phyloP scores from a whole-genome alignment of 2,797 vertebrate genomes.

The Hybognathus amarus region DNA sequence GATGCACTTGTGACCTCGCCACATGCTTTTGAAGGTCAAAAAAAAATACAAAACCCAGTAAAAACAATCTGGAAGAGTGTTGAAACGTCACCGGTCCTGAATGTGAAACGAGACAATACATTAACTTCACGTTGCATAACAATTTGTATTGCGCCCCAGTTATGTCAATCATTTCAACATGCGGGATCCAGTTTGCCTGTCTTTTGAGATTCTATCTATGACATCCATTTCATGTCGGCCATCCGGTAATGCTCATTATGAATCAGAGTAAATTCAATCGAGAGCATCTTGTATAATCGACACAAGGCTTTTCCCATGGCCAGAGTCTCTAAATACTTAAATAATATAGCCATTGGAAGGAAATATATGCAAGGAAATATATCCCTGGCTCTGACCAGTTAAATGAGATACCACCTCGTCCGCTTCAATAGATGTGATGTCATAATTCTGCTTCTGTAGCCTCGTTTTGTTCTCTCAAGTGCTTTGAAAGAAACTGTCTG shows the following conservation, averaged over 20 bases:
- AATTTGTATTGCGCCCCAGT: background rate
- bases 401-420: slow-evolving; percentile 28
- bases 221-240: background rate
- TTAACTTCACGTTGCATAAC: slow-evolving; percentile 22
- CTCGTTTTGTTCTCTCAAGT: slow-evolving; percentile 45
- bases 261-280: slow-evolving; percentile 16
- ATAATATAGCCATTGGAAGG: slow-evolving; percentile 9
- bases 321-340: slow-evolving; percentile 2
- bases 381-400: slow-evolving; percentile 8
- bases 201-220: background rate
- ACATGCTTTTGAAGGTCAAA: slow-evolving; percentile 48
- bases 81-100: background rate
- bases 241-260: background rate
- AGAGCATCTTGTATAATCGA: slow-evolving; percentile 5
- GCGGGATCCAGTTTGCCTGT: background rate
- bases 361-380: slow-evolving; percentile 12
- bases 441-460: slow-evolving; percentile 39
- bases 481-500: slow-evolving; percentile 31
- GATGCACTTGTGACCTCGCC: slow-evolving; percentile 62
- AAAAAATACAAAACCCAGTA: background rate
- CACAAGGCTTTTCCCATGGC: slow-evolving; percentile 9
- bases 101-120: background rate
- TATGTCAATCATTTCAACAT: slow-evolving; percentile 15
- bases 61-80: slow-evolving; percentile 6
- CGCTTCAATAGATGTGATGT: slow-evolving; percentile 50